A percentile compares a stretch with the other conserved stretches of the same genome.
Evolutionary conservation across 2,888 invertebrate species (phyloP).

Genomic region (Pycnomerus fuliginosus): DNA sequence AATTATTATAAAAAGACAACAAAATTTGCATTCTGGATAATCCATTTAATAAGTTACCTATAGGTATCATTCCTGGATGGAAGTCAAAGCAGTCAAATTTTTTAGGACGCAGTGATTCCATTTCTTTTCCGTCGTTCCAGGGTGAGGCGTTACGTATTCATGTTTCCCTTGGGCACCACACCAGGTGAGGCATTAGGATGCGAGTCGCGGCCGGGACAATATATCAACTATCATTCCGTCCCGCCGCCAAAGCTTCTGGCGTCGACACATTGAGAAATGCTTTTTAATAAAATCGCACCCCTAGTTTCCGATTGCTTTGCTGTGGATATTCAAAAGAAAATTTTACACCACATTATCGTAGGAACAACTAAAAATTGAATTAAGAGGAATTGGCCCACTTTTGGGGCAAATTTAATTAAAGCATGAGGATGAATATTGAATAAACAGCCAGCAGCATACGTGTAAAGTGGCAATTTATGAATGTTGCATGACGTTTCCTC

Average conservation of each 20-base stretch:
- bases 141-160: slow-evolving; percentile 23
- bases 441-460: not conserved
- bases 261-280: slow-evolving; percentile 37
- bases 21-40: too few species aligned
- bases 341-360: too few species aligned
- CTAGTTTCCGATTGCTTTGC: slow-evolving; percentile 32
- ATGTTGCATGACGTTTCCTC: slow-evolving; percentile 7
- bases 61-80: too few species aligned
- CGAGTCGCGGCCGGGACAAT: slow-evolving; percentile 28
- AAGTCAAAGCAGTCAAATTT: too few species aligned
- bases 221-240: slow-evolving; percentile 31
- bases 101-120: slow-evolving; percentile 8
- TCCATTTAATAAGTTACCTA: too few species aligned
- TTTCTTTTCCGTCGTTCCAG: slow-evolving; percentile 12
- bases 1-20: too few species aligned
- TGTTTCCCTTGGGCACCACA: slow-evolving; percentile 24
- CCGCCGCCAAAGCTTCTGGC: slow-evolving; percentile 27
- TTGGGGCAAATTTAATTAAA: slow-evolving; percentile 4
- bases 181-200: slow-evolving; percentile 32
- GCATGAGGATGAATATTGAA: slow-evolving; percentile 9
- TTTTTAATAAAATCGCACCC: slow-evolving; percentile 37
- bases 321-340: slow-evolving; percentile 12
- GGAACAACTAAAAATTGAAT: too few species aligned
- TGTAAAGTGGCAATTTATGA: slow-evolving; percentile 4
- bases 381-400: too few species aligned